phyloP scores from a whole-genome alignment of 2,113 vertebrate species.

The Caloenas nicobarica region DNA sequence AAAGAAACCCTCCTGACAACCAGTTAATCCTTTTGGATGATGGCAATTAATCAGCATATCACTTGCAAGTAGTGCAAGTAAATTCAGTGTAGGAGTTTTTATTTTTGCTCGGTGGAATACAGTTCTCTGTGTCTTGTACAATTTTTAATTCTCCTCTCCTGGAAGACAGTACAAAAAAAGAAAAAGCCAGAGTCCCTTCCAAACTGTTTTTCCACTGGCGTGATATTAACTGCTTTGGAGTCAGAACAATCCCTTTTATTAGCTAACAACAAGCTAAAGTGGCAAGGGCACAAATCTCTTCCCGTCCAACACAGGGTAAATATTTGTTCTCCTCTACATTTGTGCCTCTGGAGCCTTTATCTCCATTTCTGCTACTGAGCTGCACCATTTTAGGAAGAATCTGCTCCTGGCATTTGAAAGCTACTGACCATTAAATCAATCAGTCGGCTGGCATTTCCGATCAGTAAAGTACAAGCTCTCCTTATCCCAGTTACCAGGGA shows the following conservation, averaged over 20 bases:
- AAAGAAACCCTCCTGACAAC: not conserved
- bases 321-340: slow-evolving; percentile 30
- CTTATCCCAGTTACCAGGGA: not conserved
- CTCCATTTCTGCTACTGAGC: not conserved
- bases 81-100: not conserved
- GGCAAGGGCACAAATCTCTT: not conserved
- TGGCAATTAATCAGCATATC: not conserved
- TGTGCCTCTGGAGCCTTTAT: not conserved
- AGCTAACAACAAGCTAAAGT: not conserved
- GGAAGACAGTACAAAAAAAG: not conserved
- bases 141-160: not conserved
- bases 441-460: not conserved
- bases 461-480: not conserved
- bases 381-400: not conserved
- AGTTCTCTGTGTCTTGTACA: not conserved
- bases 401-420: not conserved
- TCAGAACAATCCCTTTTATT: not conserved
- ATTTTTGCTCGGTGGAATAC: not conserved
- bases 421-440: not conserved
- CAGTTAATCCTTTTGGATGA: not conserved
- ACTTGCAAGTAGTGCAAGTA: not conserved
- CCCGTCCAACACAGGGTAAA: not conserved
- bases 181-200: not conserved
- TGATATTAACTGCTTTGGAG: not conserved
- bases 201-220: accelerated